Evolutionary conservation across 2,797 vertebrate species (phyloP).

Genomic region (Syngnathus rostellatus): DNA sequence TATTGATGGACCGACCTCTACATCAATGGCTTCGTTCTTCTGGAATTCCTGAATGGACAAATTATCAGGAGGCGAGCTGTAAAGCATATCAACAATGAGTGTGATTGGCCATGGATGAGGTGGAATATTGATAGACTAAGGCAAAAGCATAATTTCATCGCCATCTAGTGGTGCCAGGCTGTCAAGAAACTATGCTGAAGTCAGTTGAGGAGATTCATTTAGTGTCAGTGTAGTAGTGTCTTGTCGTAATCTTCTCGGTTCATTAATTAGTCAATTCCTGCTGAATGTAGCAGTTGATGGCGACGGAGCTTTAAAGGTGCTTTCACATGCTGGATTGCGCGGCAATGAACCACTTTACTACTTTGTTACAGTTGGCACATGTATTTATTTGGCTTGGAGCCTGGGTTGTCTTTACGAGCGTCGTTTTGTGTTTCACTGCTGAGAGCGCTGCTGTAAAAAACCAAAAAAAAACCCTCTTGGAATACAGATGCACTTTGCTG

Average conservation of each 20-base stretch:
- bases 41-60: slow-evolving; percentile 98
- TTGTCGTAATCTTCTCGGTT: neutral
- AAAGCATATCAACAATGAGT: slow-evolving; percentile 2
- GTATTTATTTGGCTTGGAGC: neutral
- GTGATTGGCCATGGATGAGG: too few relatives aligned
- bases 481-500: neutral
- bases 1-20: slow-evolving; percentile 73
- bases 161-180: too few relatives aligned
- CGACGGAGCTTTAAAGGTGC: neutral
- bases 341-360: neutral
- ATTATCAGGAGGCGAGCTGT: slow-evolving; percentile 92
- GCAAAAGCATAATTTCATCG: too few relatives aligned
- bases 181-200: too few relatives aligned
- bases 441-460: neutral
- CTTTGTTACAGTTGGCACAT: neutral
- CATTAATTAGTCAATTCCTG: neutral
- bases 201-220: too few relatives aligned
- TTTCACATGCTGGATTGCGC: neutral
- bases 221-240: neutral
- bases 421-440: neutral
- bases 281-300: neutral
- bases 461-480: neutral
- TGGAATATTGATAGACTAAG: too few relatives aligned
- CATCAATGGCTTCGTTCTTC: slow-evolving; percentile 94
- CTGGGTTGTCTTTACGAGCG: neutral